Evolutionary conservation across 2,113 vertebrate genomes (phyloP).

Genomic region (Acrocephalus arundinaceus): DNA sequence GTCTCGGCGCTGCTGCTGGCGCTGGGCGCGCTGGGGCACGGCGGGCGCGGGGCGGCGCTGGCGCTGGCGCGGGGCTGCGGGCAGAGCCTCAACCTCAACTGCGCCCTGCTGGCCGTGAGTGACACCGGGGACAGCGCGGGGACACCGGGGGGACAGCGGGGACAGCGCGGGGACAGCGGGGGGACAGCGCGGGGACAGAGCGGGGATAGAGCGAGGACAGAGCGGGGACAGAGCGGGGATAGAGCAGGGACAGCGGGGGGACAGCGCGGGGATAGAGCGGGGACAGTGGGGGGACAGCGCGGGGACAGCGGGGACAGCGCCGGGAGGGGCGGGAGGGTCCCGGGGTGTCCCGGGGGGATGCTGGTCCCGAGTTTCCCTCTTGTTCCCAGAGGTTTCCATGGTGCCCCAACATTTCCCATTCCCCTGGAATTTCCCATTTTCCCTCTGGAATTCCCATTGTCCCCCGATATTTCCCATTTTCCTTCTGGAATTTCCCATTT

Average conservation of each 20-base stretch:
- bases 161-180: neutral
- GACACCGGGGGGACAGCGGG: too few species aligned
- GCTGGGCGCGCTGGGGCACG: conserved; percentile 68
- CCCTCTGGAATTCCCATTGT: too few species aligned
- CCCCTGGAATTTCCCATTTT: too few species aligned
- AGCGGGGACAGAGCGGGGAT: too few species aligned
- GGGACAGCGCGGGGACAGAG: neutral
- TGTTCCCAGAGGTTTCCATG: neutral
- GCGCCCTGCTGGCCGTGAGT: conserved; percentile 84
- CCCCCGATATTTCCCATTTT: neutral
- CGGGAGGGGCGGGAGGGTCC: neutral
- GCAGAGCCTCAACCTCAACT: conserved; percentile 90
- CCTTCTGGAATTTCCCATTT: neutral
- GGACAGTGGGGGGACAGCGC: too few species aligned
- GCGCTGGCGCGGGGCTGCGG: conserved; percentile 86
- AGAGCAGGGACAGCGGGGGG: too few species aligned
- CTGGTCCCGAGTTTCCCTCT: neutral
- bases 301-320: too few species aligned
- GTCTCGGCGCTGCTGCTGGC: conserved; percentile 78
- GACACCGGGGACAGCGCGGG: neutral
- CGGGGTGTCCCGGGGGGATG: too few species aligned
- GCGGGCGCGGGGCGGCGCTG: conserved; percentile 50
- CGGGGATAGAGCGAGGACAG: too few species aligned
- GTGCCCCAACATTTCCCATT: neutral
- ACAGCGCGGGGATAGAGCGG: too few species aligned